phyloP scores from a whole-genome alignment of 2,113 vertebrate species.

The Eupsittula cactorum region DNA sequence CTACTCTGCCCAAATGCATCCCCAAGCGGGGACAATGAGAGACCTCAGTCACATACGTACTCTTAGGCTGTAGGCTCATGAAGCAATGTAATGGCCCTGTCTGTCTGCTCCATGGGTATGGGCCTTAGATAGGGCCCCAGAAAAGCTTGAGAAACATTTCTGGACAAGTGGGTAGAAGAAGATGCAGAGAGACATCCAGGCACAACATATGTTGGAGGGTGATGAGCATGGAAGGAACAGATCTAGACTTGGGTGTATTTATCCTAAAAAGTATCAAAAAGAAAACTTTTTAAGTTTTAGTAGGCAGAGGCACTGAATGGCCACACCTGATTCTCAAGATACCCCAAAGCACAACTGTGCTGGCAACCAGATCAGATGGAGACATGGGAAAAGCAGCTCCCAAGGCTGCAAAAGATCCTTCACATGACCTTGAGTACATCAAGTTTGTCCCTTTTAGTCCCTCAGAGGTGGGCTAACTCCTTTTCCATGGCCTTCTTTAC shows the following conservation, averaged over 20 bases:
- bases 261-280: not conserved
- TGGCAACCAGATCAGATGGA: not conserved
- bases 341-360: not conserved
- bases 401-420: not conserved
- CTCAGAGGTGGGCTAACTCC: not conserved
- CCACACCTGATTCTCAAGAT: not conserved
- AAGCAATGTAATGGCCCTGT: fast-evolving
- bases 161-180: not conserved
- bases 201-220: not conserved
- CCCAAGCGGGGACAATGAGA: not conserved
- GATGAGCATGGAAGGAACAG: not conserved
- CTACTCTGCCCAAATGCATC: not conserved
- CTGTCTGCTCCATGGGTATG: fast-evolving
- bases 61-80: not conserved
- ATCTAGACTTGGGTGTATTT: not conserved
- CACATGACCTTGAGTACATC: not conserved
- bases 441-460: not conserved
- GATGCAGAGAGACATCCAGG: not conserved
- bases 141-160: not conserved
- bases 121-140: not conserved
- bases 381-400: not conserved
- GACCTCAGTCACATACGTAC: fast-evolving
- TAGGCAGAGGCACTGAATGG: not conserved
- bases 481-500: fast-evolving
- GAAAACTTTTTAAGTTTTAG: not conserved